Percentiles rank a stretch among this genome's conserved stretches.
phyloP scores from a whole-genome alignment of 2,797 vertebrate genomes.

The Myotis planiceps region DNA sequence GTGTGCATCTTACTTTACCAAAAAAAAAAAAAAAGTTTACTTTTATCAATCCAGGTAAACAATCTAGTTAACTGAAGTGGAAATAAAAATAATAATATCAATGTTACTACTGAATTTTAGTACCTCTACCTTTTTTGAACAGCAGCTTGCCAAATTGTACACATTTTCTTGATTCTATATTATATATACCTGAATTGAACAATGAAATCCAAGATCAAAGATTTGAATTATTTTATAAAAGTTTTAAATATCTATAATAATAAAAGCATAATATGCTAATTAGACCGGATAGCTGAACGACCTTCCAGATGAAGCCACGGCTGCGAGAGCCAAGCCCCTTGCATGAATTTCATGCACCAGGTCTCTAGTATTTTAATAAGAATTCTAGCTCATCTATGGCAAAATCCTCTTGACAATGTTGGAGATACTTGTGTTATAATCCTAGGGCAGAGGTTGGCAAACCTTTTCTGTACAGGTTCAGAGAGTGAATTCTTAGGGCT shows the following conservation, averaged over 20 bases:
- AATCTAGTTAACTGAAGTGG: not conserved
- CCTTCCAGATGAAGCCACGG: too few relatives aligned
- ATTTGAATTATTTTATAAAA: constrained; percentile 3
- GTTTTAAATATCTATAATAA: not conserved
- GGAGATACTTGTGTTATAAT: not conserved
- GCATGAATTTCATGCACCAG: too few relatives aligned
- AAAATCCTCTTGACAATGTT: constrained; percentile 19
- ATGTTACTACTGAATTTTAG: not conserved
- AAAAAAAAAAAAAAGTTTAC: not conserved
- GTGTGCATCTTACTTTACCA: not conserved
- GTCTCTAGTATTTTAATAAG: not conserved
- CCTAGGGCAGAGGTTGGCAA: not conserved
- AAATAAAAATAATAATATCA: not conserved
- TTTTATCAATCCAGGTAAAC: not conserved
- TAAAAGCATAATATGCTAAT: too few relatives aligned
- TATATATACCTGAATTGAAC: not conserved
- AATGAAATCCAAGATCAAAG: not conserved
- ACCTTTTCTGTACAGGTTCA: not conserved
- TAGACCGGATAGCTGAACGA: too few relatives aligned
- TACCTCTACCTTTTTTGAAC: not conserved
- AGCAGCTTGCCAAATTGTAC: not conserved
- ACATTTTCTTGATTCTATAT: not conserved
- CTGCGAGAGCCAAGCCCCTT: too few relatives aligned
- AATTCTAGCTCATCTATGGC: not conserved
- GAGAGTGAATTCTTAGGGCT: not conserved